Evolutionary conservation across 2,113 vertebrate species (phyloP).

Genomic region (Rafetus swinhoei): DNA sequence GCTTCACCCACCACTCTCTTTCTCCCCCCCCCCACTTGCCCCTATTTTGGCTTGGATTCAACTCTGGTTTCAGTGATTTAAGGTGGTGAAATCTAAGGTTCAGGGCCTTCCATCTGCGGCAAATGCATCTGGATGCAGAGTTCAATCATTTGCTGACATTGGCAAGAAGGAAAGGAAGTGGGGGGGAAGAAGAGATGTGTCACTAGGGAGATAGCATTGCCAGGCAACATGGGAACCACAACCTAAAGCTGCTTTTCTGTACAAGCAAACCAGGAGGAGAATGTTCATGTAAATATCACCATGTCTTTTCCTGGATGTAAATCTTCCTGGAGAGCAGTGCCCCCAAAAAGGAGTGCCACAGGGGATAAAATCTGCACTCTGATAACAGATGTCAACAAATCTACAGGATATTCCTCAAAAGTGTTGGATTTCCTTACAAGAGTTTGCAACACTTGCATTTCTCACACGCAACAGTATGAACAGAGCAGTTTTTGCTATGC

Average conservation of each 20-base stretch:
- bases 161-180: not conserved
- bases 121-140: not conserved
- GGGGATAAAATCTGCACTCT: not conserved
- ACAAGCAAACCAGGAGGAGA: not conserved
- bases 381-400: not conserved
- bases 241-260: not conserved
- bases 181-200: not conserved
- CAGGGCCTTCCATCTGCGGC: not conserved
- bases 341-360: not conserved
- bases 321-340: not conserved
- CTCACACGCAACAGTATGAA: not conserved
- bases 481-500: not conserved
- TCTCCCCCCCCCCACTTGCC: not conserved
- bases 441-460: not conserved
- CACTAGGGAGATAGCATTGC: not conserved
- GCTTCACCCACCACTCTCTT: rapidly evolving
- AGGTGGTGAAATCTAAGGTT: not conserved
- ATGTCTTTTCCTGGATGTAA: not conserved
- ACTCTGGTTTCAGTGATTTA: not conserved
- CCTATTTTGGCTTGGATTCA: not conserved
- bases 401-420: not conserved
- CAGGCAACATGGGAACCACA: not conserved
- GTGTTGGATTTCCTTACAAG: not conserved
- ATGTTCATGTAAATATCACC: not conserved
- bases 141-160: not conserved